These are phyloP conservation scores for Percopsis transmontana DNA, from an alignment of 2,113 vertebrate genomes.

Conservation along the genomic window DNA sequence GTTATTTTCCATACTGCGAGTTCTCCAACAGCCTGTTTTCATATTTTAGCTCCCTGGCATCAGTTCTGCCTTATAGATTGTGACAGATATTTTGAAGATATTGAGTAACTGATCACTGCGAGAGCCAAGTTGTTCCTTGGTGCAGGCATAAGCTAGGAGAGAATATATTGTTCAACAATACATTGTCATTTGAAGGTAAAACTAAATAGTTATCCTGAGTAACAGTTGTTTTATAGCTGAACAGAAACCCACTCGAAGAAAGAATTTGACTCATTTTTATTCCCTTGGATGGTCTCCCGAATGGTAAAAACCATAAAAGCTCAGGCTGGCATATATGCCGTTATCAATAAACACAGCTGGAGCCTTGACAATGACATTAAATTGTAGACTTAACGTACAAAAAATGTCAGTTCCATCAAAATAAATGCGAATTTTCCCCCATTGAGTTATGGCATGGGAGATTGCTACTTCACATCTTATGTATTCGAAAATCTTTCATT, in stretches of 20 bases:
- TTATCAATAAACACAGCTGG: slow-evolving; percentile 1
- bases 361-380: not conserved
- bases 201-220: slow-evolving; percentile 33
- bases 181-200: slow-evolving; percentile 12
- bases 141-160: slow-evolving; percentile 17
- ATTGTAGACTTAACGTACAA: slow-evolving; percentile 13
- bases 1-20: slow-evolving; percentile 31
- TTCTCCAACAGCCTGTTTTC: not conserved
- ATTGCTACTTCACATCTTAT: too few species aligned
- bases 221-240: not conserved
- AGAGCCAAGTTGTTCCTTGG: slow-evolving; percentile 39
- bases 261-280: not conserved
- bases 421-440: too few species aligned
- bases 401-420: slow-evolving; percentile 10
- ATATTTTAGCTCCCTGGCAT: slow-evolving; percentile 5
- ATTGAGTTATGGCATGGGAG: too few species aligned
- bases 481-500: too few species aligned
- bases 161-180: slow-evolving; percentile 36
- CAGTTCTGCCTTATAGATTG: slow-evolving; percentile 39
- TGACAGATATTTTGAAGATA: slow-evolving; percentile 47
- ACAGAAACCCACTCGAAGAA: slow-evolving; percentile 15
- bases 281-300: slow-evolving; percentile 15
- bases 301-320: not conserved
- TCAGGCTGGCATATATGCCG: not conserved
- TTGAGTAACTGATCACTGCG: slow-evolving; percentile 34